Evolutionary conservation across 2,113 vertebrate species (phyloP).

Genomic region (Periophthalmus modestus): DNA sequence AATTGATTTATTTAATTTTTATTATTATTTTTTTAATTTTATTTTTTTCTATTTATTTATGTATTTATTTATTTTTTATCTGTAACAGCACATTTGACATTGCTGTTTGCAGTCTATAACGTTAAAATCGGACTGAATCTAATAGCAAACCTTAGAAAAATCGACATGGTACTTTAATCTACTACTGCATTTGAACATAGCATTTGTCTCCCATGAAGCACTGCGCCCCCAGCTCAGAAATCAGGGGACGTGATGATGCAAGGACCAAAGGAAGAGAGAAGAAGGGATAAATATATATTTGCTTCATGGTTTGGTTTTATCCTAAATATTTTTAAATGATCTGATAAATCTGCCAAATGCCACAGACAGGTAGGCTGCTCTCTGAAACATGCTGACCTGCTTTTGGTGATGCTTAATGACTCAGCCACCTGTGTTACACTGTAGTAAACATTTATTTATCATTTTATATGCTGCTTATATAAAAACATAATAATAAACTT

Average conservation of each 20-base stretch:
- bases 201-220: conserved; percentile 42
- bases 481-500: background rate
- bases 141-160: background rate
- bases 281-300: background rate
- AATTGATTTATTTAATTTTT: too few species aligned
- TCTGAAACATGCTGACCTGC: background rate
- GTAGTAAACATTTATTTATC: background rate
- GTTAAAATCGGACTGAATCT: background rate
- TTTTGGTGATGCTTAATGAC: conserved; percentile 14
- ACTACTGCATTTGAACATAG: conserved; percentile 18
- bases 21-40: too few species aligned
- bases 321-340: background rate
- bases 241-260: background rate
- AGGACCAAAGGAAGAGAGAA: background rate
- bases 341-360: rapidly evolving
- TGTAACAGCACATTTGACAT: background rate
- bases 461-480: background rate
- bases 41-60: too few species aligned
- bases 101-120: background rate
- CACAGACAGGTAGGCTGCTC: conserved; percentile 21
- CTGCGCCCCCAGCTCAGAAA: conserved; percentile 39
- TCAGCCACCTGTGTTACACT: background rate
- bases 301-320: background rate
- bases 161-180: background rate
- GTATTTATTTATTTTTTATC: too few species aligned